phyloP scores from a whole-genome alignment of 2,888 invertebrate species.

The Nemurella pictetii region DNA sequence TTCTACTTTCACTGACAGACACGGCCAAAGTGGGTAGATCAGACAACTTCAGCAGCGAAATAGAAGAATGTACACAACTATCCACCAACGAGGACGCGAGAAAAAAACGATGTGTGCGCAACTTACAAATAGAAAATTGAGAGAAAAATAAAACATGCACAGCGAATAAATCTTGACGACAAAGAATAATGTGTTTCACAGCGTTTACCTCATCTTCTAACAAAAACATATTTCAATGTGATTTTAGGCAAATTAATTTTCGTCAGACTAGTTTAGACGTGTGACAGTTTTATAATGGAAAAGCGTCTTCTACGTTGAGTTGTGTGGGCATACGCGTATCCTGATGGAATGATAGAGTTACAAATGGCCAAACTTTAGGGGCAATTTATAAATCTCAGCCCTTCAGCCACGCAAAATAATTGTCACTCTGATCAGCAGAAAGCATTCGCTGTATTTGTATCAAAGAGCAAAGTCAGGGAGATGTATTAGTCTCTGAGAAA shows the following conservation, averaged over 20 bases:
- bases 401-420: not conserved
- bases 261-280: not conserved
- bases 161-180: not conserved
- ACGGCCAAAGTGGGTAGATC: not conserved
- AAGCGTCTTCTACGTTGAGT: not conserved
- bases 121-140: not conserved
- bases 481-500: not conserved
- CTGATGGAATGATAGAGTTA: not conserved
- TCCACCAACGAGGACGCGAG: not conserved
- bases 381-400: not conserved
- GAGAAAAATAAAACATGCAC: not conserved
- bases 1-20: not conserved
- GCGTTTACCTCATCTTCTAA: not conserved
- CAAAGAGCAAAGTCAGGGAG: not conserved
- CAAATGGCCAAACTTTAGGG: not conserved
- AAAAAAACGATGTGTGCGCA: not conserved
- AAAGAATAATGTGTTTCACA: slow-evolving; percentile 6
- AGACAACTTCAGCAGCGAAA: not conserved
- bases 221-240: slow-evolving; percentile 11
- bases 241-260: slow-evolving; percentile 21
- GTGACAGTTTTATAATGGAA: slow-evolving; percentile 20
- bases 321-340: not conserved
- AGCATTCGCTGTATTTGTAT: not conserved
- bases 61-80: not conserved
- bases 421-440: not conserved